phyloP scores from a whole-genome alignment of 1,140 invertebrate genomes.

The Drosophila guanche region DNA sequence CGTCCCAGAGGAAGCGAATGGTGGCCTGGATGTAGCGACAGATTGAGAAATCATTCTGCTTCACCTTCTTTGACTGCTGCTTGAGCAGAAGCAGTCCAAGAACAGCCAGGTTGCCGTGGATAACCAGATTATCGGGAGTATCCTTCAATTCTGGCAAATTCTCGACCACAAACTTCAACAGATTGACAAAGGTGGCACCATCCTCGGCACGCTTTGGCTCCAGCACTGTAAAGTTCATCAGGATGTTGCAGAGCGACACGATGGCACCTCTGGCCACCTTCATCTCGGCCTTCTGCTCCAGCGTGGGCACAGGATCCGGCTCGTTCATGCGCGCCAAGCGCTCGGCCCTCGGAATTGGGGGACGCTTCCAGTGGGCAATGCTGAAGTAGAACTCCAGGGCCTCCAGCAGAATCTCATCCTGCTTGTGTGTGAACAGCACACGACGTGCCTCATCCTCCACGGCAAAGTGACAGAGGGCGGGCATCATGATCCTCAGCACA shows the following conservation, averaged over 20 bases:
- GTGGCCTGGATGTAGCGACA: slow-evolving; percentile 94
- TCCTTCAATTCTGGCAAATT: slow-evolving; percentile 93
- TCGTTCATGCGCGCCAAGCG: slow-evolving; percentile 89
- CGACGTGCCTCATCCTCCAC: slow-evolving; percentile 94
- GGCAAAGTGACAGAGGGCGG: slow-evolving; percentile 94
- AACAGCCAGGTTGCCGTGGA: slow-evolving; percentile 93
- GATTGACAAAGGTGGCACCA: slow-evolving; percentile 89
- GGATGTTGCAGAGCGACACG: slow-evolving; percentile 94
- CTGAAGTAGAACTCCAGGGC: slow-evolving; percentile 93
- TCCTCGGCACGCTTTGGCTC: slow-evolving; percentile 92
- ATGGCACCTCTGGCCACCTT: slow-evolving; percentile 92
- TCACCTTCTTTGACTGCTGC: slow-evolving; percentile 91
- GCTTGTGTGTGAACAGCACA: slow-evolving; percentile 90
- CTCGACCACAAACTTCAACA: slow-evolving; percentile 94
- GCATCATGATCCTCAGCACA: slow-evolving; percentile 91
- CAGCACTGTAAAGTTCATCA: slow-evolving; percentile 96
- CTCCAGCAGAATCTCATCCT: slow-evolving; percentile 92
- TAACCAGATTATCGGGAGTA: slow-evolving; percentile 91
- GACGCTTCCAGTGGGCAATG: slow-evolving; percentile 93
- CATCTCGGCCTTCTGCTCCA: slow-evolving; percentile 90
- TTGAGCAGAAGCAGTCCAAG: slow-evolving; percentile 92
- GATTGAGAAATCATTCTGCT: slow-evolving; percentile 94
- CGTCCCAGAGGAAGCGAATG: slow-evolving; percentile 96
- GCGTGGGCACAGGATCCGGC: slow-evolving; percentile 89
- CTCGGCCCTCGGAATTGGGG: slow-evolving; percentile 90